Conservation (phyloP, 2,113 vertebrate species). For the Sorex fumeus region DNA sequence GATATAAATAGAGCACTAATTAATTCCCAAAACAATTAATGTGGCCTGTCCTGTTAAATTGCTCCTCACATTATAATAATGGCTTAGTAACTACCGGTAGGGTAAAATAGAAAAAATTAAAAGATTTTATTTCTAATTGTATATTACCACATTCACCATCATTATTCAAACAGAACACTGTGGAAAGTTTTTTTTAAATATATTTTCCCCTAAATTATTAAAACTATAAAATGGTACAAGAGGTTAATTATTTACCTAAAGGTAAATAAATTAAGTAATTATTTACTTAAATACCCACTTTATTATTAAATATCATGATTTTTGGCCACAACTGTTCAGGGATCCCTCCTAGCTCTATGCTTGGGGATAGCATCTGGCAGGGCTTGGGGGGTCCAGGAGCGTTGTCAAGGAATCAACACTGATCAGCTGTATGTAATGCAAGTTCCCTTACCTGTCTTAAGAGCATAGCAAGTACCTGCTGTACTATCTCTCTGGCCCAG, state of each 20-base stretch:
- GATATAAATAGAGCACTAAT: slow-evolving; percentile 56
- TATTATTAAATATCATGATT: neutral
- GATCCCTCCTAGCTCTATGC: too few relatives aligned
- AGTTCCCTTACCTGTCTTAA: too few relatives aligned
- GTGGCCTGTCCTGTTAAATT: slow-evolving; percentile 54
- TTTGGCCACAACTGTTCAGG: too few relatives aligned
- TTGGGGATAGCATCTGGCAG: too few relatives aligned
- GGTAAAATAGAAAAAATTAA: slow-evolving; percentile 49
- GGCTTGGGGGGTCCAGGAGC: too few relatives aligned
- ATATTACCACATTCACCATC: slow-evolving; percentile 24
- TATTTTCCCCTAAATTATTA: slow-evolving; percentile 73
- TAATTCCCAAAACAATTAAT: slow-evolving; percentile 81
- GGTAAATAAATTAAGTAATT: slow-evolving; percentile 13
- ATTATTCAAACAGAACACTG: slow-evolving; percentile 68
- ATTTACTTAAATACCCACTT: neutral
- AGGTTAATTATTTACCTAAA: slow-evolving; percentile 44
- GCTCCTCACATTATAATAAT: slow-evolving; percentile 56
- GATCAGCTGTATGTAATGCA: too few relatives aligned
- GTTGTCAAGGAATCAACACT: too few relatives aligned
- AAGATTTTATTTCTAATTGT: slow-evolving; percentile 37
- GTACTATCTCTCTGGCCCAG: too few relatives aligned
- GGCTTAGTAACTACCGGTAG: slow-evolving; percentile 26
- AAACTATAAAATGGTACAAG: slow-evolving; percentile 45
- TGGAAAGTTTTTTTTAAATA: slow-evolving; percentile 54
- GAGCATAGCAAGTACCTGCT: too few relatives aligned